Evolutionary conservation across 2,888 invertebrate species (phyloP), one percentile per base, ranked within the genome.

Genomic region (Operophtera brumata): DNA sequence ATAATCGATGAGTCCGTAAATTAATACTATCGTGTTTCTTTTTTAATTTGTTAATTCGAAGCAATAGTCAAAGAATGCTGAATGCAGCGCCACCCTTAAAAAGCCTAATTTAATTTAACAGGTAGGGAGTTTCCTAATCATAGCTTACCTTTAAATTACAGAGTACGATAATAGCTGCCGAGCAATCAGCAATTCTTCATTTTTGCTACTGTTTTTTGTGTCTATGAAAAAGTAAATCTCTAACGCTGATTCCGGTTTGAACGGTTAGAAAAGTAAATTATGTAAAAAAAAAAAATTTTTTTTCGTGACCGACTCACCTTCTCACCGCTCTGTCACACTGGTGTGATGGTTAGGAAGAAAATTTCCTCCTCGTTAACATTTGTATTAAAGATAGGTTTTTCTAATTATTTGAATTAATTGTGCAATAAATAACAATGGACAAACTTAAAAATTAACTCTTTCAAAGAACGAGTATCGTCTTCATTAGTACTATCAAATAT

Each of bases 101-200:
- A 86, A 83, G 84, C 83, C 86, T 90, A 90, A 90, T 89, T 89
- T 90, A 90, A 90, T 89, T 90, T 88, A 88, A 89, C 83, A 88
- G 89, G 89, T 87, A 88, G 88, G 89, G 89, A 85, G 85, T 82
- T 79, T 79, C 84, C 85, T 89, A 90, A 90, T 89, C 82, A 90
- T 85, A 89, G 89, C 4, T 80, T 83, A 82, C 82, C 70, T 74
- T 75, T 81, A 89, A 90, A 90, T 90, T 88, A 89, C 77, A 88
- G 73, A 80, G 81, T 77, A 65, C 73, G 72, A 75, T 89, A 89
- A 90, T 89, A 79, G 89, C 84, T 81, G 67, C 77, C 71, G 78
- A 85, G 85, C 86, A 86, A 86, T 89, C 88, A 78, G 86, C 89
- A 85, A 88, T 89, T 85, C 80, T 81, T 87, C 83, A 87, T 87